Evolutionary conservation across 1,140 invertebrate genomes (phyloP).

Genomic region (Mercenaria mercenaria): DNA sequence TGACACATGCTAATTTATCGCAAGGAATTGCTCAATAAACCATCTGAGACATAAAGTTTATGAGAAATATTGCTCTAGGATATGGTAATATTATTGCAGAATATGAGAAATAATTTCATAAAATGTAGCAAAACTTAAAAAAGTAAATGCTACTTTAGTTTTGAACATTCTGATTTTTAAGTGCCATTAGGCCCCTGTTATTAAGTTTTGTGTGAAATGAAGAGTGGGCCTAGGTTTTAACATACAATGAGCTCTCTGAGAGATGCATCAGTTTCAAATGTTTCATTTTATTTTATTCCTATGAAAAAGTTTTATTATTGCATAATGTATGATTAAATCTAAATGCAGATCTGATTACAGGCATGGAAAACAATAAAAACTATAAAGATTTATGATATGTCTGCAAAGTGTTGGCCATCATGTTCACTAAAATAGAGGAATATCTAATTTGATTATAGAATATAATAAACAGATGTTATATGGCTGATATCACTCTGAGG

Average conservation of each 20-base stretch:
- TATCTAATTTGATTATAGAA: too few species aligned
- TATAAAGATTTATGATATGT: too few species aligned
- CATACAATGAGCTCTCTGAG: background rate
- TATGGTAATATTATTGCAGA: slow-evolving; percentile 1
- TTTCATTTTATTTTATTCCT: background rate
- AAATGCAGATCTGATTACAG: background rate
- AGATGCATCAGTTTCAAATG: background rate
- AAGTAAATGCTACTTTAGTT: background rate
- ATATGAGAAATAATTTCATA: slow-evolving; percentile 25
- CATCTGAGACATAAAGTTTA: background rate
- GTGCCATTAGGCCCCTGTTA: background rate
- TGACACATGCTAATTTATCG: slow-evolving; percentile 8
- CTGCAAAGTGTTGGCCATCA: too few species aligned
- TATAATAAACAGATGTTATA: too few species aligned
- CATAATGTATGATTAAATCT: background rate
- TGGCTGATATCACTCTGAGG: too few species aligned
- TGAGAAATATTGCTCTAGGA: slow-evolving; percentile 1
- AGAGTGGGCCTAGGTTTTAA: background rate
- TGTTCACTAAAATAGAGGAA: too few species aligned
- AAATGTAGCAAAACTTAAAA: background rate
- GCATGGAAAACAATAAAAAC: background rate
- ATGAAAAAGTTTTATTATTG: background rate
- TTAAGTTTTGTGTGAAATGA: background rate
- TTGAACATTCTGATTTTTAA: background rate
- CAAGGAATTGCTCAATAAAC: background rate